Base-by-base conservation (phyloP, 2,888 invertebrate species). In the Brachynemurus nebulosus region DNA sequence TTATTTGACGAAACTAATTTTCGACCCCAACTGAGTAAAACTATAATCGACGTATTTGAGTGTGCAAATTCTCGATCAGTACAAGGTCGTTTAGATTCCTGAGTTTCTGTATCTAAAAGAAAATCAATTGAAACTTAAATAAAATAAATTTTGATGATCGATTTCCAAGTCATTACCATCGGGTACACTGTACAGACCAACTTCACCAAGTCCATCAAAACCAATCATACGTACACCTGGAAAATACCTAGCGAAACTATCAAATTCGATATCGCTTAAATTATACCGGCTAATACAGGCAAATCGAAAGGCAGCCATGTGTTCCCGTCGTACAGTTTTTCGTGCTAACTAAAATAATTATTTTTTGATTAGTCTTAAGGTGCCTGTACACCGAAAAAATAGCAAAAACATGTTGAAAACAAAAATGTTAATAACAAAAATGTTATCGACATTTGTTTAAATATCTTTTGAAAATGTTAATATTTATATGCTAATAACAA, bases 11-110 rank as follows among this genome's bases (percentile, higher is more conserved):
- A 11, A 7, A 14, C 12, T 40, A 40, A 12, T 25, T 40, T 19
- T 30, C 25, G 18, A 33, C 42, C 42, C 42, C 42, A 42, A 42
- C 42, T 42, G 14, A 42, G 20, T 12, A 42, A 33, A 33, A 42
- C 34, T 18, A 42, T 42, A 20, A 42, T 12, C 20, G 42, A 16
- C 12, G 42, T 33, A 33, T 42, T 30, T 14, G 18, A 17, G 25
- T 42, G 42, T 18, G 17, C 17, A 25, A 42, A 16, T 34, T 42
- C 42, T 14, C n/a, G n/a, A n/a, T n/a, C n/a, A n/a, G n/a, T n/a
- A n/a, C n/a, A n/a, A n/a, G n/a, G n/a, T n/a, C n/a, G n/a, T n/a
- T n/a, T n/a, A n/a, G n/a, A n/a, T n/a, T n/a, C n/a, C n/a, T n/a
- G n/a, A n/a, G n/a, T n/a, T 11, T 38, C 4, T 9, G 9, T 21